Evolutionary conservation across 2,888 invertebrate genomes (phyloP), one percentile per base, ranked within the genome.

Genomic region (Folsomia manolachei): DNA sequence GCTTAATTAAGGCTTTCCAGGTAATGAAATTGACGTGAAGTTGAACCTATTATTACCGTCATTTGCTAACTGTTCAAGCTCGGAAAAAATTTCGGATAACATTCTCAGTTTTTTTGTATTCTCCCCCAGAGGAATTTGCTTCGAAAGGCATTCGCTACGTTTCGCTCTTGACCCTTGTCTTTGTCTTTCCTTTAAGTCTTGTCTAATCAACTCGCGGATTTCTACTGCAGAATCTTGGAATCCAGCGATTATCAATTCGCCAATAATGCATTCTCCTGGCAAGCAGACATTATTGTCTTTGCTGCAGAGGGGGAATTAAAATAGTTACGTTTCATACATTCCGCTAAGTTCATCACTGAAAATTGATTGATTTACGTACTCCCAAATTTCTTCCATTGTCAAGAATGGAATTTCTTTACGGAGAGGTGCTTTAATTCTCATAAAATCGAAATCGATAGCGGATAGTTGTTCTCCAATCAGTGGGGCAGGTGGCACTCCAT

Each of bases 391-490:
- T 26, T 25, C 27, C 7, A 18, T 18, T 7, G 64, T 27, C 27
- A 64, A 27, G 1, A 64, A 27, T 27, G 26, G 64, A 2, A 27
- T 27, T 19, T 64, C 64, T 27, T 64, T 27, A 7, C n/a, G 7
- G 14, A 64, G 9, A 7, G 2, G 9, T 64, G 25, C 1, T 9
- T 9, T 27, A 26, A 2, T 26, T 2, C 27, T 27, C 27, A 27
- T 24, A 21, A 21, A 64, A 21, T 64, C 27, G 24, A n/a, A 24
- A 21, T 64, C 24, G n/a, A 25, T 27, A 11, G 26, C 14, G 2
- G 26, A 19, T n/a, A 63, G n/a, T 9, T 24, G 14, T 63, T 63
- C 63, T 63, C 63, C 63, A 7, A 63, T 63, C 25, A 63, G n/a
- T 7, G 63, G 63, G 18, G 63, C 63, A 14, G 39, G 39, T 14